These are phyloP conservation scores for Amphiura filiformis DNA, from an alignment of 35 echinoderm and acorn worm genomes.

Conservation along the genomic window DNA sequence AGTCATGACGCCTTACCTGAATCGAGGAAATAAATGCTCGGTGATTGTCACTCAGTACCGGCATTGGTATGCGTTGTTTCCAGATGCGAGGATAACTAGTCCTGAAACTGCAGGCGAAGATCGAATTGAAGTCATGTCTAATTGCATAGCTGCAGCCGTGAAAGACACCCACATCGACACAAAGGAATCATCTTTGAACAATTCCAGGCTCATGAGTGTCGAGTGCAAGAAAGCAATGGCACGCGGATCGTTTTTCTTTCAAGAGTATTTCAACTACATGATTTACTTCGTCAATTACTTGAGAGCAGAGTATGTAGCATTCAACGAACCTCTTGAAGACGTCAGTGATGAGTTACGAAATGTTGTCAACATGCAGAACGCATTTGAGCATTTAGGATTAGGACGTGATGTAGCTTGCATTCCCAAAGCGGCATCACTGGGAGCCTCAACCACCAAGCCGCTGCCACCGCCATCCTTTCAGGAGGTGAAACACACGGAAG, in stretches of 20 bases:
- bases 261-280: conserved; percentile 29
- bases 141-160: not conserved
- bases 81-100: not conserved
- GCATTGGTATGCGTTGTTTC: not conserved
- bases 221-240: not conserved
- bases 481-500: no score
- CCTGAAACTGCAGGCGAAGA: not conserved
- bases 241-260: not conserved
- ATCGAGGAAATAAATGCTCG: not conserved
- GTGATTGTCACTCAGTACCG: not conserved
- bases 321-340: no score
- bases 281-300: conserved; percentile 22
- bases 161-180: not conserved
- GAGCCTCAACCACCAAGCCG: conserved; percentile 1
- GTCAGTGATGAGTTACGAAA: no score
- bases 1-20: not conserved
- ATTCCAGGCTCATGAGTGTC: not conserved
- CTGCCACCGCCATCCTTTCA: no score
- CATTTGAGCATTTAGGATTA: no score
- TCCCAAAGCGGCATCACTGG: not conserved
- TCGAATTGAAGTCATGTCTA: not conserved
- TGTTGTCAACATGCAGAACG: no score
- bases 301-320: conserved; percentile 8
- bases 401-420: no score
- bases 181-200: not conserved